These are phyloP conservation scores for Diadegma fenestrale DNA, from an alignment of 2,888 invertebrate species.

Conservation along the genomic window DNA sequence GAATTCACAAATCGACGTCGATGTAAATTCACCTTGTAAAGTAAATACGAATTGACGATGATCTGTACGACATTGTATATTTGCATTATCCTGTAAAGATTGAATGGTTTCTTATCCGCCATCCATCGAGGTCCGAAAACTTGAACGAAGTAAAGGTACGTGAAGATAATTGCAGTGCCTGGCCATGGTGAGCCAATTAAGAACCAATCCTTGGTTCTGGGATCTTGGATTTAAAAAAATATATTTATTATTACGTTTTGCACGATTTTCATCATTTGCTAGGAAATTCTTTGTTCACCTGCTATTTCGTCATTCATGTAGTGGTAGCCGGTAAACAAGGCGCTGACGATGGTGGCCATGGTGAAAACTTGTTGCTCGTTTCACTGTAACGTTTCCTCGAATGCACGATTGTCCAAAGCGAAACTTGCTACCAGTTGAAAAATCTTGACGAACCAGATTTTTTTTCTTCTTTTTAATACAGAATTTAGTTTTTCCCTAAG, in stretches of 20 bases:
- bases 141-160: slow-evolving; percentile 90
- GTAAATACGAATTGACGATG: slow-evolving; percentile 86
- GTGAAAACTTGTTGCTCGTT: slow-evolving; percentile 29
- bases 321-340: slow-evolving; percentile 73
- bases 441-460: not conserved
- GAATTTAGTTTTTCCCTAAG: not conserved
- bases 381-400: slow-evolving; percentile 20
- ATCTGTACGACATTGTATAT: slow-evolving; percentile 90
- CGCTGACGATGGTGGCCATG: slow-evolving; percentile 79
- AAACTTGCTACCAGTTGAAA: not conserved
- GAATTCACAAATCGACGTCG: not conserved
- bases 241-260: not conserved
- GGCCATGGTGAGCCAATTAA: slow-evolving; percentile 89
- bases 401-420: not conserved
- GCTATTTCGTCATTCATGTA: slow-evolving; percentile 79
- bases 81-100: slow-evolving; percentile 88
- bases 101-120: slow-evolving; percentile 88
- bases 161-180: slow-evolving; percentile 85
- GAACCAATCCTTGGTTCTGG: slow-evolving; percentile 88
- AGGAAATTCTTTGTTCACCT: slow-evolving; percentile 74
- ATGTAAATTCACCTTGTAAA: slow-evolving; percentile 85
- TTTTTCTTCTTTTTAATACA: not conserved
- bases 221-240: slow-evolving; percentile 85
- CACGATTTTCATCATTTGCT: not conserved
- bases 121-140: slow-evolving; percentile 91